Evolutionary conservation across 2,113 vertebrate genomes (phyloP).

Genomic region (Coracopsis vasa): DNA sequence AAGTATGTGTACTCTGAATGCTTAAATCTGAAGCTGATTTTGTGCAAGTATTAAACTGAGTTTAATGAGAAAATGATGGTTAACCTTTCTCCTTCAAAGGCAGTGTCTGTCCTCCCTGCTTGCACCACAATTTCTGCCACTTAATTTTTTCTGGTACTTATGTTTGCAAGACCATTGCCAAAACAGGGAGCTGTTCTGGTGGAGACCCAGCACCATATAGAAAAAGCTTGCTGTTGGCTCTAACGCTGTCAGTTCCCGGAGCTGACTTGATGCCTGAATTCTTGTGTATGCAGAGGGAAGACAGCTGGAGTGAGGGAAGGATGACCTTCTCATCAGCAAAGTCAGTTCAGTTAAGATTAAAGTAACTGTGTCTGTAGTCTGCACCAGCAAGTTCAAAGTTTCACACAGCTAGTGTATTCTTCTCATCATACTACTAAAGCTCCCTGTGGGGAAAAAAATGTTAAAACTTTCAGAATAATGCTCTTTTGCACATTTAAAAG

Average conservation of each 20-base stretch:
- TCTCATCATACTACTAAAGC: background rate
- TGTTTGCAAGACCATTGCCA: background rate
- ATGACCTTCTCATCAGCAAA: background rate
- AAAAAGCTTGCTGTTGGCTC: background rate
- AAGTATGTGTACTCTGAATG: background rate
- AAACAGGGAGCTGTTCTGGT: background rate
- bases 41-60: background rate
- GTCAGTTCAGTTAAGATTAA: background rate
- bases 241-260: background rate
- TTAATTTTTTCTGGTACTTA: background rate
- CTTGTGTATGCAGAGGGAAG: background rate
- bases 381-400: background rate
- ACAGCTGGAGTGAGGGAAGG: background rate
- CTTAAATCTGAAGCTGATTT: background rate
- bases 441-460: background rate
- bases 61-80: background rate
- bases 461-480: background rate
- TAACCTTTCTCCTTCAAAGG: background rate
- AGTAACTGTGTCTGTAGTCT: background rate
- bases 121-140: background rate
- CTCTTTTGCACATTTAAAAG: background rate
- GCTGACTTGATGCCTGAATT: background rate
- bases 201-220: background rate
- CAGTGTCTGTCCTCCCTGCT: background rate
- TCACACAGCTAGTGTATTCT: background rate